Conservation (phyloP, 1,140 invertebrate genomes). For the Yoshiicerus persimilis region DNA sequence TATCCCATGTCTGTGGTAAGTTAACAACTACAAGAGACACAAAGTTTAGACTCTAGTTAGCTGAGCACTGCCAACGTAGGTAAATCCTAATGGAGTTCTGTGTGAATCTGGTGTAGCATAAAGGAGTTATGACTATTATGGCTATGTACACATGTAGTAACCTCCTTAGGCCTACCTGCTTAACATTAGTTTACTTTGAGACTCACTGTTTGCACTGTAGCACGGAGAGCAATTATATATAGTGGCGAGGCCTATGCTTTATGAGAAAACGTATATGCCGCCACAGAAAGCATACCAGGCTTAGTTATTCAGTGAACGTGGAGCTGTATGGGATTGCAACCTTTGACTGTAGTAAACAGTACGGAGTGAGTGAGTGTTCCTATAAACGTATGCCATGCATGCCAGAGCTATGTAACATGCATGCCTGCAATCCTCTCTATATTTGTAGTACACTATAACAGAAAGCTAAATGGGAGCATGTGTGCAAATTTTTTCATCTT, state of each 20-base stretch:
- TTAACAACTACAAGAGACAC: not conserved
- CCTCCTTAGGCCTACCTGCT: no score
- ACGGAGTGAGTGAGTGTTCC: no score
- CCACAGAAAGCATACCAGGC: no score
- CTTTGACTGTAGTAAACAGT: no score
- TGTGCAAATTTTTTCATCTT: slow-evolving; percentile 22
- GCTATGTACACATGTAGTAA: not conserved
- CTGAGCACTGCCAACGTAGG: no score
- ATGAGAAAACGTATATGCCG: no score
- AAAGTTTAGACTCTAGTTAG: not conserved
- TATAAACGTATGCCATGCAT: not conserved
- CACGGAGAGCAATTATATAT: no score
- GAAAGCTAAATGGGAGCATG: not conserved
- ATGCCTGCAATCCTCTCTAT: not conserved
- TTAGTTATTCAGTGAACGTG: no score
- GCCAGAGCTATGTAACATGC: not conserved
- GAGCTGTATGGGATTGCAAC: no score
- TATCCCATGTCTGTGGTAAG: not conserved
- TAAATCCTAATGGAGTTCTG: not conserved
- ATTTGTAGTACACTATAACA: not conserved
- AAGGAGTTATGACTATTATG: not conserved
- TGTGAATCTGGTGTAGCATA: not conserved
- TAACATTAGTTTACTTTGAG: no score
- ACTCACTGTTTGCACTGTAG: no score
- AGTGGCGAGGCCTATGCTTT: no score